These are phyloP conservation scores for Regulus satrapa DNA, from an alignment of 2,113 vertebrate genomes.

Conservation along the genomic window DNA sequence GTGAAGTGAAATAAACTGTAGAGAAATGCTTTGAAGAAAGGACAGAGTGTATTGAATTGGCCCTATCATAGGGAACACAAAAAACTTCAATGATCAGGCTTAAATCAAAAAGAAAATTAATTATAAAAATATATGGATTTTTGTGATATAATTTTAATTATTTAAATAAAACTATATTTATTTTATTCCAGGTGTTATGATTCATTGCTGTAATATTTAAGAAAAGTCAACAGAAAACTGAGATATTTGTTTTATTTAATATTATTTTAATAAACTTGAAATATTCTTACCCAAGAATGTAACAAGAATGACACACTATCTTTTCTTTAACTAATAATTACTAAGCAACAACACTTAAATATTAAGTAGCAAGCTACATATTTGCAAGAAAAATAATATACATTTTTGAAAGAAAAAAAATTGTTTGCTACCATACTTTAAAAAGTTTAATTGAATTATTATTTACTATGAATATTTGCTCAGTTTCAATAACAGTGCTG, in stretches of 20 bases:
- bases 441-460: not conserved
- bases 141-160: not conserved
- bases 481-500: not conserved
- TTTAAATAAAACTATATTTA: not conserved
- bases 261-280: not conserved
- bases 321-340: not conserved
- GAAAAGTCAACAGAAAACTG: not conserved
- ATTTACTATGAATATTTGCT: not conserved
- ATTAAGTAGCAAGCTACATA: not conserved
- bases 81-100: not conserved
- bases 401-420: not conserved
- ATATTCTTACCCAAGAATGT: not conserved
- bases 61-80: not conserved
- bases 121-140: not conserved
- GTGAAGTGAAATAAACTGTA: not conserved
- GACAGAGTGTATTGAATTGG: not conserved
- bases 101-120: not conserved
- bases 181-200: not conserved
- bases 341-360: not conserved
- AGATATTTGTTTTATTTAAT: not conserved
- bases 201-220: not conserved
- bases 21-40: not conserved
- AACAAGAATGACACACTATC: not conserved
- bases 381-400: not conserved
- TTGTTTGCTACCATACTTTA: not conserved